Percentiles rank a stretch among this genome's conserved stretches.
These are phyloP conservation scores for Rhorus exstirpatorius DNA, from an alignment of 2,888 invertebrate species.

Conservation along the genomic window DNA sequence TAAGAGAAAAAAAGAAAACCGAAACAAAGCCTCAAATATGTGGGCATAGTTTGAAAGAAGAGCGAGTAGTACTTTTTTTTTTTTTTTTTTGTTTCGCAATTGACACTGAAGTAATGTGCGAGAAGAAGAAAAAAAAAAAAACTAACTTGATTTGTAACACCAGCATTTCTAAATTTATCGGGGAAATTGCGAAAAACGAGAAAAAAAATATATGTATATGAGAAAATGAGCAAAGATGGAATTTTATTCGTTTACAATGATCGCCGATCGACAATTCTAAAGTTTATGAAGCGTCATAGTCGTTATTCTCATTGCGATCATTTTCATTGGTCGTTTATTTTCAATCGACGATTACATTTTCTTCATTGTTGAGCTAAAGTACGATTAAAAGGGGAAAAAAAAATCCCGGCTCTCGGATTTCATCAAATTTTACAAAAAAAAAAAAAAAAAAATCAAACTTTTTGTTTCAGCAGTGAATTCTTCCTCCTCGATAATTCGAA, in stretches of 20 bases:
- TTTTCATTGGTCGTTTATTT: slow-evolving; percentile 28
- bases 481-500: slow-evolving; percentile 42
- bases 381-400: background rate
- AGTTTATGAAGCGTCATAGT: slow-evolving; percentile 34
- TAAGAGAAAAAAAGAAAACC: slow-evolving; percentile 23
- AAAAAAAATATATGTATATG: slow-evolving; percentile 1
- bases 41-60: slow-evolving; percentile 40
- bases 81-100: slow-evolving; percentile 31
- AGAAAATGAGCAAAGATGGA: slow-evolving; percentile 17
- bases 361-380: background rate
- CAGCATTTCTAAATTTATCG: slow-evolving; percentile 31
- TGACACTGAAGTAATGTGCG: background rate
- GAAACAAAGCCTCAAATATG: slow-evolving; percentile 23
- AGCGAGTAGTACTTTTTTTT: slow-evolving; percentile 10
- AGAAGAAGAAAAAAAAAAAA: slow-evolving; percentile 2
- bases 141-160: slow-evolving; percentile 9
- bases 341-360: too few relatives aligned
- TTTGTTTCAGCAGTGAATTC: slow-evolving; percentile 46
- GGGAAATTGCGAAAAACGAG: slow-evolving; percentile 14
- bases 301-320: too few relatives aligned
- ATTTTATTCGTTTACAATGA: slow-evolving; percentile 40
- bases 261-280: slow-evolving; percentile 34
- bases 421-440: slow-evolving; percentile 7
- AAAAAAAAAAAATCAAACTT: slow-evolving; percentile 28
- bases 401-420: background rate